Conservation (phyloP, 2,888 invertebrate genomes). For the Chromoteleia sp. region DNA sequence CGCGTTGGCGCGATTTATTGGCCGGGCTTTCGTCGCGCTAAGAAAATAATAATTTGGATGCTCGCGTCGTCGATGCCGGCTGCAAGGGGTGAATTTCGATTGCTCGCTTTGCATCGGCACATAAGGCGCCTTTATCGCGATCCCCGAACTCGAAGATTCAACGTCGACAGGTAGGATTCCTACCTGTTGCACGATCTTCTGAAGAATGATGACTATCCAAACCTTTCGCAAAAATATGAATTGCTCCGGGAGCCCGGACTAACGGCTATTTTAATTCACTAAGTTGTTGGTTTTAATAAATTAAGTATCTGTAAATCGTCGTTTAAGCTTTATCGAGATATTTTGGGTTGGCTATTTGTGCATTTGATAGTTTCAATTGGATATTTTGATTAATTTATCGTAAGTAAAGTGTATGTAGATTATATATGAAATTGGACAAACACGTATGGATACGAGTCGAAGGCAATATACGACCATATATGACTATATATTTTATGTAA, state of each 20-base stretch:
- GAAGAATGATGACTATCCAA: slow-evolving; percentile 65
- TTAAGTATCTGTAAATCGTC: slow-evolving; percentile 38
- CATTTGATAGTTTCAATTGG: too few species aligned
- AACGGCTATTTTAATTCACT: slow-evolving; percentile 48
- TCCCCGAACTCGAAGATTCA: slow-evolving; percentile 59
- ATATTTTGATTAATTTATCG: too few species aligned
- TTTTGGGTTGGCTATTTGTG: too few species aligned
- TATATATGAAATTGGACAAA: too few species aligned
- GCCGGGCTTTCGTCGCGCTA: slow-evolving; percentile 52
- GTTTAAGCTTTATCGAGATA: slow-evolving; percentile 16
- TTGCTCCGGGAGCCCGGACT: slow-evolving; percentile 10
- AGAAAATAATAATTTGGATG: slow-evolving; percentile 69
- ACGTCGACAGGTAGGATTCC: slow-evolving; percentile 73
- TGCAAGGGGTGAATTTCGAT: slow-evolving; percentile 70
- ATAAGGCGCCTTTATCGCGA: slow-evolving; percentile 67
- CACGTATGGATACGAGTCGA: too few species aligned
- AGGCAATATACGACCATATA: too few species aligned
- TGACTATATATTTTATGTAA: too few species aligned
- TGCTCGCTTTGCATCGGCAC: slow-evolving; percentile 65
- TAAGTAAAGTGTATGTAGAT: too few species aligned
- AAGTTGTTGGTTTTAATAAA: too few species aligned
- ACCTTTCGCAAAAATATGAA: slow-evolving; percentile 61
- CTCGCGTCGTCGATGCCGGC: slow-evolving; percentile 50
- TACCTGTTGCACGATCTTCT: slow-evolving; percentile 81
- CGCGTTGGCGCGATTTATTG: slow-evolving; percentile 64